Percentiles rank a stretch among this genome's conserved stretches.
phyloP scores from a whole-genome alignment of 2,797 vertebrate genomes.

The Mormyrus hasselquistii region DNA sequence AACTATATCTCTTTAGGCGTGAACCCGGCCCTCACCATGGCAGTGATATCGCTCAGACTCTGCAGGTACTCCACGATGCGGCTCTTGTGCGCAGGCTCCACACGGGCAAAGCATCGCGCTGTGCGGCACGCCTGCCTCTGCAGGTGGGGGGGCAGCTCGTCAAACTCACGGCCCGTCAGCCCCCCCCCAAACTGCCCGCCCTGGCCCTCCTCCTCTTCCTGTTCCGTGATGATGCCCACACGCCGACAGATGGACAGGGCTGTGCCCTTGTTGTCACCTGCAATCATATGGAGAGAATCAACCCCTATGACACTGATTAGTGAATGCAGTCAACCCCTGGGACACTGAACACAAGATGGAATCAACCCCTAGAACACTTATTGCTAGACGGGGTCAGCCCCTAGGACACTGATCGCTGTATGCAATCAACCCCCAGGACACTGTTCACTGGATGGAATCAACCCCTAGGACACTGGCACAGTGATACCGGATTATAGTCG shows the following conservation, averaged over 20 bases:
- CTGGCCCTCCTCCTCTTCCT: slow-evolving; percentile 61
- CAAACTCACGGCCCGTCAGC: slow-evolving; percentile 68
- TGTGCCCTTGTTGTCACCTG: slow-evolving; percentile 72
- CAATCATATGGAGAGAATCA: not conserved
- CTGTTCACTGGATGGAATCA: not conserved
- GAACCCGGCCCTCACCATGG: slow-evolving; percentile 55
- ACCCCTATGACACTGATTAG: not conserved
- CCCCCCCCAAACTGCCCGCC: slow-evolving; percentile 44
- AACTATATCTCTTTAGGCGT: not conserved
- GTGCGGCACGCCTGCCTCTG: slow-evolving; percentile 65
- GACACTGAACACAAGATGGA: not conserved
- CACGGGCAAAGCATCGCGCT: slow-evolving; percentile 61
- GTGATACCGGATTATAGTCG: not conserved
- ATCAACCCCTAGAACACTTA: not conserved
- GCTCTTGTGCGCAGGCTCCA: slow-evolving; percentile 70
- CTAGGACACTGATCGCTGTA: not conserved
- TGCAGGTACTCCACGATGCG: slow-evolving; percentile 73
- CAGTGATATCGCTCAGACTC: slow-evolving; percentile 67
- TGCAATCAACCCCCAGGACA: not conserved
- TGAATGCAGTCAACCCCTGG: not conserved
- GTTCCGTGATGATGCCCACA: slow-evolving; percentile 70
- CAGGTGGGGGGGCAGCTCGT: slow-evolving; percentile 63
- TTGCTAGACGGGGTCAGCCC: too few species aligned
- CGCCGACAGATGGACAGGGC: slow-evolving; percentile 69
- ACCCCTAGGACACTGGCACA: not conserved